Evolutionary conservation across 1,140 invertebrate genomes (phyloP), one percentile per base, ranked within the genome.

Genomic region (Tetraneura akinire): DNA sequence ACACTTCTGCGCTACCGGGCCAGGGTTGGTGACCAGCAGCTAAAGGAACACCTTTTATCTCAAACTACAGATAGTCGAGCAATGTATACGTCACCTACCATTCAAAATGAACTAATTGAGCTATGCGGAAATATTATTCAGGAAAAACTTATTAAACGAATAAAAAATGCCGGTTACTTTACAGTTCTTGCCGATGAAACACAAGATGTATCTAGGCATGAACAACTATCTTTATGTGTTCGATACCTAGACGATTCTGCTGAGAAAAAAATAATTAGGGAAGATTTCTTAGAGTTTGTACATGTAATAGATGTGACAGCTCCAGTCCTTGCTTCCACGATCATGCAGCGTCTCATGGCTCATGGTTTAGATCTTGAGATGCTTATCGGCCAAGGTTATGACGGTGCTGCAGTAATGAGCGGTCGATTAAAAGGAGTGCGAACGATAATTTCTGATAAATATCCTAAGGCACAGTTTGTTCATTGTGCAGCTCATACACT

Each of bases 251-350:
- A 53, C 49, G 49, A 53, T 53, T 53, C 49, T 53, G 16, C 18
- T n/a, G 49, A 53, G 1, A 53, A 53, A 1, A n/a, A 3, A n/a
- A 3, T 26, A 0, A 57, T 57, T 10, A 57, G 16, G 8, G 62
- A 64, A 64, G 37, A 68, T 68, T 68, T 68, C 6, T 42, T 68
- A 37, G 64, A 45, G 21, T 68, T 68, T 68, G 21, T 45, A 10
- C 64, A 37, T 42, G 21, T 68, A 13, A 68, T 45, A 68, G 18
- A 68, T 45, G 32, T 42, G 37, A 42, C 64, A 42, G 32, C 64
- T 21, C 1, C 32, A 68, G 37, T 9, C 0, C 10, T 68, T 9
- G 42, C 42, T 10, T 23, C n/a, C 66, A 16, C 21, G 11, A 47
- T 68, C 42, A 45, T 68, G 14, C 42, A 68, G 11, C 8, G 42